Evolutionary conservation across 2,888 invertebrate species (phyloP), one percentile per base, ranked within the genome.

Genomic region (Eilema depressum): DNA sequence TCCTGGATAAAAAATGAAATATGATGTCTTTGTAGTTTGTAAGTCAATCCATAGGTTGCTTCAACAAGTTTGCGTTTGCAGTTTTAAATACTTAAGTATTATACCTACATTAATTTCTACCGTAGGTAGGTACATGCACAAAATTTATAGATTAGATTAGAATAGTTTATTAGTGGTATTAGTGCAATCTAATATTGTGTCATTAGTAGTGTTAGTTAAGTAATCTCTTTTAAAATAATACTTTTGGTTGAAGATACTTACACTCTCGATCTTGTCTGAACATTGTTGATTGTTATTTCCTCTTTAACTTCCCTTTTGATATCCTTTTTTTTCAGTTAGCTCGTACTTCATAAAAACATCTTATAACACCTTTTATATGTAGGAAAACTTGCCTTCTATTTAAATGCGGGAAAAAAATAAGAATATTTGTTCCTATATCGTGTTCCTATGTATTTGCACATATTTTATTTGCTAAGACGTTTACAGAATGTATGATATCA

Each of bases 401-500:
- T 53, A 53, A n/a, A 10, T 53, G 10, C 10, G 8, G 10, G 53
- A 53, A n/a, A 53, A n/a, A 8, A 53, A 20, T 47, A 20, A 47
- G 12, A 20, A 20, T 20, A 1, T 41, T 11, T 47, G 7, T 47
- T 47, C 20, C 10, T 53, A 17, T n/a, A 47, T 53, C 53, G 53
- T 53, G 53, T 53, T 1, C 8, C n/a, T 53, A 53, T 53, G n/a
- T 67, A 33, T 62, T 30, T 68, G 23, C n/a, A 65, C 10, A 25
- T 25, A 26, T 59, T 25, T 66, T 37, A 25, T 25, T 41, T 41
- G 37, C 5, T n/a, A 60, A 33, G 20, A 56, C 63, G 25, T 53
- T 59, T 63, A 59, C 63, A 3, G 28, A 53, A 65, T 23, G 28
- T 37, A 63, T 14, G n/a, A 23, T 68, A 68, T 68, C 68, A 25